phyloP scores from a whole-genome alignment of 2,888 invertebrate genomes.

The Trilocha varians region DNA sequence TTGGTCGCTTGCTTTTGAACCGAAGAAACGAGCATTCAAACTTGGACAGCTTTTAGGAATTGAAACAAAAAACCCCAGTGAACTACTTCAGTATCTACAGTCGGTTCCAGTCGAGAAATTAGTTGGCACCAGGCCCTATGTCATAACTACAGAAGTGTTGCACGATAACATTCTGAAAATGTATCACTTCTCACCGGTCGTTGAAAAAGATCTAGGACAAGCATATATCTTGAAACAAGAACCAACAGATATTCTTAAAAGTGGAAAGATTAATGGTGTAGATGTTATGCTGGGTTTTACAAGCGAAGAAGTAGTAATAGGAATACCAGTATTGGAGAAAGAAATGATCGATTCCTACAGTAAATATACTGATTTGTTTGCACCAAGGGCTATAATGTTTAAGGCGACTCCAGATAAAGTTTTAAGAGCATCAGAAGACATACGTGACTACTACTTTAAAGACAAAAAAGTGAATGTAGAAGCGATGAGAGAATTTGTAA shows the following conservation, averaged over 20 bases:
- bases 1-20: constrained; percentile 29
- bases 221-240: constrained; percentile 31
- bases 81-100: constrained; percentile 35
- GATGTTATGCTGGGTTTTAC: constrained; percentile 82
- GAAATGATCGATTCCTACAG: constrained; percentile 16
- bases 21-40: constrained; percentile 27
- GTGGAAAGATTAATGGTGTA: constrained; percentile 59
- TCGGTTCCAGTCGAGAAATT: constrained; percentile 28
- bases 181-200: constrained; percentile 35
- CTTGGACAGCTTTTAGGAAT: constrained; percentile 34
- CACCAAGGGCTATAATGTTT: constrained; percentile 30
- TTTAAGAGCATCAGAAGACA: constrained; percentile 26
- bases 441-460: constrained; percentile 33
- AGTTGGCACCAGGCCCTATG: constrained; percentile 19
- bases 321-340: constrained; percentile 11
- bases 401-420: constrained; percentile 18
- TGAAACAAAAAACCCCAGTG: constrained; percentile 27
- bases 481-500: constrained; percentile 23
- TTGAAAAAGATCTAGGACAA: constrained; percentile 39
- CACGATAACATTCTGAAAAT: constrained; percentile 23
- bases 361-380: constrained; percentile 28
- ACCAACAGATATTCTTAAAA: constrained; percentile 25
- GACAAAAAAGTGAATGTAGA: constrained; percentile 18
- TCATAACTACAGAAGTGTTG: constrained; percentile 27
- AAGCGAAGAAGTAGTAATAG: constrained; percentile 72